phyloP scores from a whole-genome alignment of 2,797 vertebrate species.

The Trichosurus vulpecula region DNA sequence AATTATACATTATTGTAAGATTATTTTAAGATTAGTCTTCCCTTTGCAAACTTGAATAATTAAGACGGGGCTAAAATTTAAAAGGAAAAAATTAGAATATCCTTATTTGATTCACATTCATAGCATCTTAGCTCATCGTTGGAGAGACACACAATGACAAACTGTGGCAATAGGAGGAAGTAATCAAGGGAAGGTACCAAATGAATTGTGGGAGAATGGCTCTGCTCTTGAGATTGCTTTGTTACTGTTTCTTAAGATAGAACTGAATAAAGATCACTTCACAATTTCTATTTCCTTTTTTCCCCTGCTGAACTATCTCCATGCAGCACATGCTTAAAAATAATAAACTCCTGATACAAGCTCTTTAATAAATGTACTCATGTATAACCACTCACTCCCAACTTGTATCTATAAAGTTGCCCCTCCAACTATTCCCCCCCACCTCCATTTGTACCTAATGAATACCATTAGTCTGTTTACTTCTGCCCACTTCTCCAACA shows the following conservation, averaged over 20 bases:
- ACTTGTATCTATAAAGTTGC: background rate
- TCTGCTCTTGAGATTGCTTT: background rate
- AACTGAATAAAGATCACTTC: too few species aligned
- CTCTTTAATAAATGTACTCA: too few species aligned
- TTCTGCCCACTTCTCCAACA: slow-evolving; percentile 11
- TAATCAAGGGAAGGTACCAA: background rate
- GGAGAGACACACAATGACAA: background rate
- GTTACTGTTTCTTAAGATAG: background rate
- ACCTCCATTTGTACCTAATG: background rate
- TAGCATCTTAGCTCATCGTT: background rate
- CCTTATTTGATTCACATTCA: background rate
- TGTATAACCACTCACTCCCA: too few species aligned
- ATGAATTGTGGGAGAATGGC: background rate
- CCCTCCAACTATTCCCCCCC: background rate
- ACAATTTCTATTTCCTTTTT: too few species aligned
- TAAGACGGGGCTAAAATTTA: background rate
- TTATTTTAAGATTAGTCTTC: background rate
- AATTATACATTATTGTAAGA: background rate
- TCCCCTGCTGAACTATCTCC: too few species aligned
- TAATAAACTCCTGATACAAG: too few species aligned
- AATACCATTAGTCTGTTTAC: background rate
- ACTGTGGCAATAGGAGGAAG: background rate
- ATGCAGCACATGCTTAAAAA: too few species aligned
- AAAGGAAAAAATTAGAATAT: background rate
- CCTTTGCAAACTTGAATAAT: background rate